phyloP scores from a whole-genome alignment of 2,797 vertebrate species.

The Ctenopoma kingsleyae region DNA sequence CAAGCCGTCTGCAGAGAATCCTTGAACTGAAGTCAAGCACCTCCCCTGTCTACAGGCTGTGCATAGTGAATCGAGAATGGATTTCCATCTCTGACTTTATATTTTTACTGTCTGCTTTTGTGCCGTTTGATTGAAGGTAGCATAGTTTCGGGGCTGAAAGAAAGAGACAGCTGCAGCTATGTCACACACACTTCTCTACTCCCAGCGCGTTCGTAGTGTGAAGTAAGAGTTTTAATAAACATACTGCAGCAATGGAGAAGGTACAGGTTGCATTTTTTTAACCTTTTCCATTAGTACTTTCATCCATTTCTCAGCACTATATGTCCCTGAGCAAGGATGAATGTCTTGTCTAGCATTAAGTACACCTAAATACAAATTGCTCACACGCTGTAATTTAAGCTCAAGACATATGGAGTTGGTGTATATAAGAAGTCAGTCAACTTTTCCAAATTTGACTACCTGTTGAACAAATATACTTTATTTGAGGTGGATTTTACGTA shows the following conservation, averaged over 20 bases:
- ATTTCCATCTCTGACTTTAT: conserved; percentile 73
- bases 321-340: conserved; percentile 8
- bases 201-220: conserved; percentile 32
- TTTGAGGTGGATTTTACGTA: neutral
- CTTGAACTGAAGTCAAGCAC: conserved; percentile 67
- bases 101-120: conserved; percentile 72
- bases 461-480: conserved; percentile 3
- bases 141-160: conserved; percentile 61
- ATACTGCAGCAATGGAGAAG: conserved; percentile 52
- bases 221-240: conserved; percentile 72
- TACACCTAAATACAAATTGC: neutral
- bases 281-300: conserved; percentile 35
- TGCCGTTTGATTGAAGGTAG: conserved; percentile 74
- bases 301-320: conserved; percentile 40
- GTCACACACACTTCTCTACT: conserved; percentile 38
- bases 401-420: no score
- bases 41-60: conserved; percentile 60
- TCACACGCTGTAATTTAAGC: neutral
- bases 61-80: conserved; percentile 61
- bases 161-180: conserved; percentile 56
- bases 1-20: conserved; percentile 59
- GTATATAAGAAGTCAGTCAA: neutral
- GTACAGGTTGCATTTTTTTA: conserved; percentile 24
- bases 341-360: conserved; percentile 3
- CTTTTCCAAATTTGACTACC: neutral